Evolutionary conservation across 2,797 vertebrate genomes (phyloP).

Genomic region (Clamator glandarius): DNA sequence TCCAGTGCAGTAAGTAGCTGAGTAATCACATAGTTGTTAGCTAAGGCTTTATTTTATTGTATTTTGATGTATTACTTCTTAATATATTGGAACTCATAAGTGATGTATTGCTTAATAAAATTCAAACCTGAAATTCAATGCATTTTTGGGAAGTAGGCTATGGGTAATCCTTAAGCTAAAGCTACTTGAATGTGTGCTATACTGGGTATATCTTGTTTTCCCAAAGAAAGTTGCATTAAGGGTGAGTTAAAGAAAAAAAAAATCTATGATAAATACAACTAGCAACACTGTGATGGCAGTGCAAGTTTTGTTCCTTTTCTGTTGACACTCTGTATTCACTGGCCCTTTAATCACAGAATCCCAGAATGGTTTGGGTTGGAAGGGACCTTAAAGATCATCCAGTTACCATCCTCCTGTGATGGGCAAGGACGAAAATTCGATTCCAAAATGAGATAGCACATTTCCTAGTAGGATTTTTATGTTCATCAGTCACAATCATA

Average conservation of each 20-base stretch:
- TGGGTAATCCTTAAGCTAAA: conserved; percentile 9
- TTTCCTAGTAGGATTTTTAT: neutral
- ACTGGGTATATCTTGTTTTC: neutral
- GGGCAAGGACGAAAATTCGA: too few species aligned
- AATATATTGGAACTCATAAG: conserved; percentile 38
- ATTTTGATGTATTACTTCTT: conserved; percentile 45
- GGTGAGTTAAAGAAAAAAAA: neutral
- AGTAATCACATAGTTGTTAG: conserved; percentile 27
- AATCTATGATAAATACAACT: neutral
- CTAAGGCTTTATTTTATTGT: conserved; percentile 32
- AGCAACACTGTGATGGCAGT: neutral
- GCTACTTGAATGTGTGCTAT: neutral
- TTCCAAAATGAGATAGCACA: neutral
- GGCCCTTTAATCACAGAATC: neutral
- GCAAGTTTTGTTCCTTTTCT: neutral
- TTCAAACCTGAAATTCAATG: conserved; percentile 21
- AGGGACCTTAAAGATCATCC: too few species aligned
- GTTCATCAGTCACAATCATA: conserved; percentile 1
- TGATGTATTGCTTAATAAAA: conserved; percentile 39
- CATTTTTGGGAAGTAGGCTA: neutral
- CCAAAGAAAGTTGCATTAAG: neutral
- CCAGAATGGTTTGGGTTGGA: too few species aligned
- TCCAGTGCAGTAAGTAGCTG: neutral
- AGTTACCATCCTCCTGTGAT: too few species aligned
- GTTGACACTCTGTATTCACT: neutral